Evolutionary conservation across 1,140 invertebrate genomes (phyloP), one percentile per base, ranked within the genome.

Genomic region (Cotesia chilonis): DNA sequence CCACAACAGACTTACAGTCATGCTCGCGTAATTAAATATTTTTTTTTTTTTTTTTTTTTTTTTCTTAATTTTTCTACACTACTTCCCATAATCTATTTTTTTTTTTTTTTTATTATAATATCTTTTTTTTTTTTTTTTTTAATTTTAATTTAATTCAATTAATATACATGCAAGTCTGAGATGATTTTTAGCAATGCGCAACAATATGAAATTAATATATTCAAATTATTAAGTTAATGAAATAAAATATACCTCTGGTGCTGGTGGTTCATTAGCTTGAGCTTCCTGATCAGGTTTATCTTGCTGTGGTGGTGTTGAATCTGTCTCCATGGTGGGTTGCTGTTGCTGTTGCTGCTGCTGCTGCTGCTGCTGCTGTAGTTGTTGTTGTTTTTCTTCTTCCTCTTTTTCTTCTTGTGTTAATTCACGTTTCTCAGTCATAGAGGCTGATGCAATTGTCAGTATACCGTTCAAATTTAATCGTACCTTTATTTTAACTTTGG

Each of bases 401-500:
- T 88, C 87, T 73, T 88, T 89, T 52, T 91, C 89, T 72, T 84
- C 87, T 78, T 93, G 90, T 9, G 89, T 83, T 1, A 88, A 83
- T 78, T 94, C 92, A 75, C 90, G 91, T 86, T 94, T 96, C 82
- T 98, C 96, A 35, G 94, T 90, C 71, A 98, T 85, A 0, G 92
- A 92, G 1, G 98, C 98, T 71, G 92, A 94, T 3, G 91, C 91
- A 3, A 99, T 90, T 4, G 90, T 92, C 77, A 99, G 92, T 61
- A 99, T 93, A 12, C 98, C 98, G 85, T 99, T 94, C 12, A 94
- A 88, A 86, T 98, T 98, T 17, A 99, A 89, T 74, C 96, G 89
- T 4, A 97, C 95, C 88, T 99, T 99, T 0, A 99, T 92, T 85
- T 98, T 98, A 0, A 99, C 93, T 87, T 98, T 98, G 61, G 95